A percentile compares a stretch with the other conserved stretches of the same genome.
Conservation (phyloP, 2,888 invertebrate genomes). For the Deilephila porcellus region DNA sequence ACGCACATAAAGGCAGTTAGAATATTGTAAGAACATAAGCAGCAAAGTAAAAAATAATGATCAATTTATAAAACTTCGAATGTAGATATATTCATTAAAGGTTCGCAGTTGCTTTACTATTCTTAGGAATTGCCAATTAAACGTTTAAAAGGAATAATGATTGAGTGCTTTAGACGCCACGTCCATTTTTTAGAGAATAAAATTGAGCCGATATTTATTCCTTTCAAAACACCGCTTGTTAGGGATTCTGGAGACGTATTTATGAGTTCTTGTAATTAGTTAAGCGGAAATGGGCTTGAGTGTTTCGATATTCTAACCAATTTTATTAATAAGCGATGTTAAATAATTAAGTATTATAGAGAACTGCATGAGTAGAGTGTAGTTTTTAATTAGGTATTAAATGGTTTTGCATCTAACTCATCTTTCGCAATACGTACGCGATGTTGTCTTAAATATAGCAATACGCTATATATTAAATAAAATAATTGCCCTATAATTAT, state of each 20-base stretch:
- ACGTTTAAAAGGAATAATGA: slow-evolving; percentile 26
- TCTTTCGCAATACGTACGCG: no score
- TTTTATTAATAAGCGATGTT: neutral
- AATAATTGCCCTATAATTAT: no score
- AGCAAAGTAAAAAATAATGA: slow-evolving; percentile 52
- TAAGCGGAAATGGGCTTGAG: neutral
- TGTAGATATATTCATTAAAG: slow-evolving; percentile 61
- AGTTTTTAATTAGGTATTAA: no score
- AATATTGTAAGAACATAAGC: no score
- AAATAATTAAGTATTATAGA: neutral
- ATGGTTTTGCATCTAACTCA: no score
- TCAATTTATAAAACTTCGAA: slow-evolving; percentile 64
- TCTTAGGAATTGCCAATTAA: slow-evolving; percentile 52
- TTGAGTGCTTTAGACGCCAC: neutral
- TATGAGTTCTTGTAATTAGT: slow-evolving; percentile 12
- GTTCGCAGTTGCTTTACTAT: slow-evolving; percentile 47
- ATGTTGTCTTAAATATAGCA: no score
- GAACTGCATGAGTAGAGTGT: neutral
- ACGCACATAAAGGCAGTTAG: no score
- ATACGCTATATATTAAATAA: no score
- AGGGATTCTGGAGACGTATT: slow-evolving; percentile 12
- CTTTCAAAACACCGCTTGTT: slow-evolving; percentile 11
- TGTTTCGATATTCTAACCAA: neutral
- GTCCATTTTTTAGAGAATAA: neutral
- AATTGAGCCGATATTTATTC: neutral